Conservation (phyloP, 2,888 invertebrate species). For the Caenorhabditis panamensis region DNA sequence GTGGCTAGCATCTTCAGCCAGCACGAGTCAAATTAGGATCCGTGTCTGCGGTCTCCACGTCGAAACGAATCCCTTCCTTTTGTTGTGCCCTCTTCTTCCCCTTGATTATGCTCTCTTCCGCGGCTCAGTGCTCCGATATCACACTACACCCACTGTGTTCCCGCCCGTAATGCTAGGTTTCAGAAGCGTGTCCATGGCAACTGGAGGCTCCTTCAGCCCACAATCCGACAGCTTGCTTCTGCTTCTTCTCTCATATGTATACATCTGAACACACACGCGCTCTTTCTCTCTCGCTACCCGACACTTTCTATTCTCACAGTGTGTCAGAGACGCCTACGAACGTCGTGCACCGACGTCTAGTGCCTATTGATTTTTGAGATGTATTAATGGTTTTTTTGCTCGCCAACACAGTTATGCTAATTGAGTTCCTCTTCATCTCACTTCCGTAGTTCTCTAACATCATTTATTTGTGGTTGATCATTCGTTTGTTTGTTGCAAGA, state of each 20-base stretch:
- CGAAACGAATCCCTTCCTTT: neutral
- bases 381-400: neutral
- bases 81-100: neutral
- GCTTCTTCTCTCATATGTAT: slow-evolving; percentile 1
- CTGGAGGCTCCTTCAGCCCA: neutral
- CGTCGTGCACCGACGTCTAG: slow-evolving; percentile 18
- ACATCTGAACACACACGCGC: slow-evolving; percentile 12
- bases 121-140: neutral
- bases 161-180: slow-evolving; percentile 7
- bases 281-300: neutral
- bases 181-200: slow-evolving; percentile 22
- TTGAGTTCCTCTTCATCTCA: neutral
- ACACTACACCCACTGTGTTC: neutral
- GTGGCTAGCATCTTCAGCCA: neutral
- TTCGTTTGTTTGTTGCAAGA: neutral
- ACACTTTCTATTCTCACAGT: slow-evolving; percentile 21
- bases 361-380: slow-evolving; percentile 25
- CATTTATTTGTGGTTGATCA: slow-evolving; percentile 6
- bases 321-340: slow-evolving; percentile 5
- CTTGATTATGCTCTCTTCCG: neutral
- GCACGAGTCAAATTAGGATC: slow-evolving; percentile 32
- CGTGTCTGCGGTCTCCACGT: slow-evolving; percentile 5
- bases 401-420: slow-evolving; percentile 1
- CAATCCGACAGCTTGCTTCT: neutral
- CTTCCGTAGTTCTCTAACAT: neutral